These are phyloP conservation scores for Coleophora flavipennella DNA, from an alignment of 2,888 invertebrate genomes.

Conservation along the genomic window DNA sequence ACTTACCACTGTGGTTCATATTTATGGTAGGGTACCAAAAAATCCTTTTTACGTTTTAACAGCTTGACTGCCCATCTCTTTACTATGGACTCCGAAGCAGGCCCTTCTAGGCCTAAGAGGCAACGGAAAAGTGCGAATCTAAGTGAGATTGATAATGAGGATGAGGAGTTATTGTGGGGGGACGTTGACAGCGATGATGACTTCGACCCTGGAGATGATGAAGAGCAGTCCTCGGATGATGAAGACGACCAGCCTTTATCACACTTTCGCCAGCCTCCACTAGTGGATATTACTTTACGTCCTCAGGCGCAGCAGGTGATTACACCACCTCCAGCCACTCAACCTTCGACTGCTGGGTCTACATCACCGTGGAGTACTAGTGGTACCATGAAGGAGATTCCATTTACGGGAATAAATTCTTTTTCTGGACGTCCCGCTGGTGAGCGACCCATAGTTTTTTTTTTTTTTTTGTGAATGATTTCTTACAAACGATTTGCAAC, in stretches of 20 bases:
- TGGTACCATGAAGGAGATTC: not conserved
- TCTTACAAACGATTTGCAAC: slow-evolving; percentile 1
- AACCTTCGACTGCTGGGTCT: not conserved
- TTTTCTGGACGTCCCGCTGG: not conserved
- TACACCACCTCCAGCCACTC: not conserved
- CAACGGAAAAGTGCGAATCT: slow-evolving; percentile 3
- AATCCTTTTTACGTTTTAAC: too few relatives aligned
- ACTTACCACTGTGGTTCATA: too few relatives aligned
- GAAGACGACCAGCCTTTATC: not conserved
- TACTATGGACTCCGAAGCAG: not conserved
- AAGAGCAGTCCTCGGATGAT: not conserved
- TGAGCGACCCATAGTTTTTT: not conserved
- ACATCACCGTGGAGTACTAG: slow-evolving; percentile 1
- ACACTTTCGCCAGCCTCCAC: not conserved
- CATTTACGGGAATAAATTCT: not conserved
- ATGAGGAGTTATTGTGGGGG: not conserved
- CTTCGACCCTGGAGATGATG: not conserved
- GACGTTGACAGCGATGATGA: not conserved
- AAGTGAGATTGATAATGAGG: too few relatives aligned
- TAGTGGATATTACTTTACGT: not conserved
- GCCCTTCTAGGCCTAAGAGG: not conserved
- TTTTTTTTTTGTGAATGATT: slow-evolving; percentile 1
- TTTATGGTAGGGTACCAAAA: too few relatives aligned
- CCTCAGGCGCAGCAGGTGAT: not conserved
- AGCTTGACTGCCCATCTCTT: too few relatives aligned